phyloP scores from a whole-genome alignment of 1,140 invertebrate genomes.

The Drosophila leontia region DNA sequence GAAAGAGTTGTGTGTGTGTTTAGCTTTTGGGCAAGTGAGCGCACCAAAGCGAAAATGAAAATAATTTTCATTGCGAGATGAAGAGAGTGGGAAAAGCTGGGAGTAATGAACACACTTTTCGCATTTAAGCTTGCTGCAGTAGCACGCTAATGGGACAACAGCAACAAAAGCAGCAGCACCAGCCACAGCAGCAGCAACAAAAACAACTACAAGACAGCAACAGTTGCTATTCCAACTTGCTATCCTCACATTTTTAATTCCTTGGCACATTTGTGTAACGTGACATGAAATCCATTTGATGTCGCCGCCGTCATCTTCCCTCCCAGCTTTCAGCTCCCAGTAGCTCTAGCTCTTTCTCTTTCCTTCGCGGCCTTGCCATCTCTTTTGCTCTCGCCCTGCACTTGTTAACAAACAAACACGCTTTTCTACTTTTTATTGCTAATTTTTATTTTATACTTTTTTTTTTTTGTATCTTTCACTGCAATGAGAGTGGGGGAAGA shows the following conservation, averaged over 20 bases:
- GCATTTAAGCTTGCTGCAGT: slow-evolving; percentile 75
- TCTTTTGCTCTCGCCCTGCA: slow-evolving; percentile 42
- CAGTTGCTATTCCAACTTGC: slow-evolving; percentile 65
- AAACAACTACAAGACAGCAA: slow-evolving; percentile 67
- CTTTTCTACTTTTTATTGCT: slow-evolving; percentile 84
- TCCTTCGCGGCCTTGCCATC: slow-evolving; percentile 8
- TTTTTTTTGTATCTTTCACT: slow-evolving; percentile 58
- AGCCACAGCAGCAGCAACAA: slow-evolving; percentile 42
- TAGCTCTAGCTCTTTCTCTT: slow-evolving; percentile 4
- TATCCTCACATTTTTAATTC: slow-evolving; percentile 79
- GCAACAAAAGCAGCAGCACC: slow-evolving; percentile 25
- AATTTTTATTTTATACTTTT: slow-evolving; percentile 77
- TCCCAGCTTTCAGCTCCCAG: slow-evolving; percentile 1
- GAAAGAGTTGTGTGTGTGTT: slow-evolving; percentile 47
- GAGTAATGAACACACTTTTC: slow-evolving; percentile 82
- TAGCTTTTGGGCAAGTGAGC: slow-evolving; percentile 78
- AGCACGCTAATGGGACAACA: slow-evolving; percentile 77
- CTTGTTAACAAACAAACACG: slow-evolving; percentile 83
- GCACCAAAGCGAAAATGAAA: slow-evolving; percentile 79
- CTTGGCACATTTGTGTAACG: slow-evolving; percentile 82
- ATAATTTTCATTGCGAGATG: slow-evolving; percentile 75
- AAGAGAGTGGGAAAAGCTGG: not conserved
- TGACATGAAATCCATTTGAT: slow-evolving; percentile 83
- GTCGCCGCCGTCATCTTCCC: slow-evolving; percentile 59
- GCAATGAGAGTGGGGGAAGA: slow-evolving; percentile 15